Conservation (phyloP, 2,113 vertebrate genomes). For the Corydoras maculifer region DNA sequence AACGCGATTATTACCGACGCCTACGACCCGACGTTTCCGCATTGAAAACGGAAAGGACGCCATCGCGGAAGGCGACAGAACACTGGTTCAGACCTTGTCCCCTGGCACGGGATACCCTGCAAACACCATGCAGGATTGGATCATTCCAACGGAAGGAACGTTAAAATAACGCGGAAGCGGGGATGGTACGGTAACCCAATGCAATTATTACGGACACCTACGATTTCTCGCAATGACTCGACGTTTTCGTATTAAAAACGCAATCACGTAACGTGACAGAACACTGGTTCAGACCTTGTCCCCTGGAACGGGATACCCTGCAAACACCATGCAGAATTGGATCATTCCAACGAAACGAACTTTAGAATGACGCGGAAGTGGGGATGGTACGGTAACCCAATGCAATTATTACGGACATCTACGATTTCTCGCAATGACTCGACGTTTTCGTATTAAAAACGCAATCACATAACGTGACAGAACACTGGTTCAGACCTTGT, state of each 20-base stretch:
- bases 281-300: too few relatives aligned
- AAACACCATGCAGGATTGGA: slow-evolving; percentile 18
- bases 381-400: not conserved
- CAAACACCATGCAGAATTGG: too few relatives aligned
- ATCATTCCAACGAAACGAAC: too few relatives aligned
- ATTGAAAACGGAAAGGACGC: not conserved
- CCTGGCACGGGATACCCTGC: slow-evolving; percentile 13
- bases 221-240: too few relatives aligned
- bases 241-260: too few relatives aligned
- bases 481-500: slow-evolving; percentile 25
- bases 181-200: too few relatives aligned
- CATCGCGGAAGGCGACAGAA: not conserved
- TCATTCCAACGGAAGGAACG: not conserved
- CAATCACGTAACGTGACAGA: too few relatives aligned
- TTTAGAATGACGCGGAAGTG: too few relatives aligned
- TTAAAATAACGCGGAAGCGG: too few relatives aligned
- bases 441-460: slow-evolving; percentile 1
- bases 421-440: too few relatives aligned
- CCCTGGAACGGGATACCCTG: too few relatives aligned
- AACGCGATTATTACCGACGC: not conserved
- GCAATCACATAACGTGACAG: not conserved
- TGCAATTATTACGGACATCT: not conserved
- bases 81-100: slow-evolving; percentile 29
- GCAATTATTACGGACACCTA: too few relatives aligned
- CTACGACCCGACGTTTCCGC: slow-evolving; percentile 7